phyloP scores from a whole-genome alignment of 2,113 vertebrate species.

The Peucedramus taeniatus region DNA sequence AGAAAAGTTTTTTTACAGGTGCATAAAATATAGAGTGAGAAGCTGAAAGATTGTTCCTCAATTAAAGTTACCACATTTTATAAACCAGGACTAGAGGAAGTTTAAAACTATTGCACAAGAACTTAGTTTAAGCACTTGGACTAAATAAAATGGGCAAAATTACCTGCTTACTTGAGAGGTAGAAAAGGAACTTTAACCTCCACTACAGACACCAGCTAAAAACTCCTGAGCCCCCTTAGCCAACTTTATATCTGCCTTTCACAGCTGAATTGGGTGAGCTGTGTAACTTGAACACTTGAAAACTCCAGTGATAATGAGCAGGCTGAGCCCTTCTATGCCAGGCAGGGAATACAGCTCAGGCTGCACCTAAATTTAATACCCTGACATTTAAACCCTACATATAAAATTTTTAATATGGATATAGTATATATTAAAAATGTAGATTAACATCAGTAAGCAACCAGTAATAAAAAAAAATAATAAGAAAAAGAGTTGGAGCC shows the following conservation, averaged over 20 bases:
- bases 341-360: background rate
- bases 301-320: background rate
- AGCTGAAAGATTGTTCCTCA: background rate
- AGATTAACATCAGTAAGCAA: background rate
- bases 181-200: background rate
- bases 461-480: no score
- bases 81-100: background rate
- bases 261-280: background rate
- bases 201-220: background rate
- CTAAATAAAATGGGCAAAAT: background rate
- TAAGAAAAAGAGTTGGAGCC: accelerated
- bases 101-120: background rate
- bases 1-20: background rate
- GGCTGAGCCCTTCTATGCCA: background rate
- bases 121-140: background rate
- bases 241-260: background rate
- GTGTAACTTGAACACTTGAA: background rate
- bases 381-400: background rate
- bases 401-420: background rate
- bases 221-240: accelerated
- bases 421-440: no score
- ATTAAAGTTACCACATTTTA: background rate
- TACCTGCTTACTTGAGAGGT: accelerated
- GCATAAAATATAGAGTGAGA: background rate
- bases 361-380: background rate